phyloP scores from a whole-genome alignment of 2,797 vertebrate species.

The Rhabdophis nuchalis region DNA sequence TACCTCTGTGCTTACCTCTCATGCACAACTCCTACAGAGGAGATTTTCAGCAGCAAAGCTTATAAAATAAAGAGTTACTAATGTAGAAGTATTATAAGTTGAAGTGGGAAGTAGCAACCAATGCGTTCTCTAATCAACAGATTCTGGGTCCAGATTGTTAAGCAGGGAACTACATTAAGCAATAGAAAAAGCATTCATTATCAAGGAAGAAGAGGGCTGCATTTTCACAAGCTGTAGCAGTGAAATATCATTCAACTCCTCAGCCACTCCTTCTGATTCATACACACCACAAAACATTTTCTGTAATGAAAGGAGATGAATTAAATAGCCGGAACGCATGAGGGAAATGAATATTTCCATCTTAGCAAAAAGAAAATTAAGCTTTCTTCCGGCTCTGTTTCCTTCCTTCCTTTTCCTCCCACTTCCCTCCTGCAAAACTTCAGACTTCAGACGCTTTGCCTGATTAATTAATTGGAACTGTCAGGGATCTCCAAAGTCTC shows the following conservation, averaged over 20 bases:
- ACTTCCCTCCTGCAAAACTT: constrained; percentile 44
- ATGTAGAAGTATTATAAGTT: neutral
- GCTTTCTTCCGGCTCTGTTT: constrained; percentile 50
- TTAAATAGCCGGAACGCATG: constrained; percentile 30
- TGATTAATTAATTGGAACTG: constrained; percentile 55
- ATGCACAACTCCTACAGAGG: neutral
- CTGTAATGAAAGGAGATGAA: constrained; percentile 23
- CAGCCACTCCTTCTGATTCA: neutral
- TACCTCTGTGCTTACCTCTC: neutral
- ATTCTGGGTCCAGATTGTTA: neutral
- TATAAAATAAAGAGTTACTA: neutral
- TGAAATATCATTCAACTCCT: neutral
- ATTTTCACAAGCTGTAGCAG: neutral
- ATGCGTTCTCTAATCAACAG: neutral
- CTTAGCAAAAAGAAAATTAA: constrained; percentile 34
- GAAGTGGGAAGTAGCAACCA: neutral
- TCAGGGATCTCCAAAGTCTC: constrained; percentile 62
- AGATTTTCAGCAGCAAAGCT: neutral
- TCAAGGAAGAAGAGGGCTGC: neutral
- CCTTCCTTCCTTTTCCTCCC: constrained; percentile 48
- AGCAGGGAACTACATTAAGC: neutral
- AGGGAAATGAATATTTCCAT: constrained; percentile 53
- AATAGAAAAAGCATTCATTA: neutral
- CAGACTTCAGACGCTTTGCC: constrained; percentile 29
- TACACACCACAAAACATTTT: neutral